phyloP scores from a whole-genome alignment of 2,113 vertebrate genomes.

The Hylia prasina region DNA sequence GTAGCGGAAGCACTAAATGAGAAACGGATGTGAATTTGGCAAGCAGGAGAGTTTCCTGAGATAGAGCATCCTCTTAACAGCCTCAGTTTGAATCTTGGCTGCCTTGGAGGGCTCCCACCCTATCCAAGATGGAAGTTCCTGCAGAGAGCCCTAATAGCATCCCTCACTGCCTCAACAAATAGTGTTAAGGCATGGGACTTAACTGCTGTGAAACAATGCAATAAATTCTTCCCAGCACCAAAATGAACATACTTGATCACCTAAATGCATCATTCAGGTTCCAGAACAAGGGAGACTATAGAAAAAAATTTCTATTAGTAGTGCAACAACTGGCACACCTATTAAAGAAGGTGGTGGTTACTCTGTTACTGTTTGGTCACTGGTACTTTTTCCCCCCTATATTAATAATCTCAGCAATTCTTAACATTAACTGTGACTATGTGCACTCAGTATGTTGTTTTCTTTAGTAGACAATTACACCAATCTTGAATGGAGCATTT shows the following conservation, averaged over 20 bases:
- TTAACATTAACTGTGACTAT: background rate
- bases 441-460: slow-evolving; percentile 2
- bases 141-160: background rate
- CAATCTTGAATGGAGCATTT: slow-evolving; percentile 34
- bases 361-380: background rate
- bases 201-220: background rate
- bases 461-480: slow-evolving; percentile 38
- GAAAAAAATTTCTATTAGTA: background rate
- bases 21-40: slow-evolving; percentile 25
- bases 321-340: background rate
- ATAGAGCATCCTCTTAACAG: background rate
- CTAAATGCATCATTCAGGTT: background rate
- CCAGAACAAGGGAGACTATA: background rate
- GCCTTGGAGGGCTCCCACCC: background rate
- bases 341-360: slow-evolving; percentile 7
- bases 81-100: background rate
- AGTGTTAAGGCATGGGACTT: background rate
- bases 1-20: background rate
- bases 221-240: background rate
- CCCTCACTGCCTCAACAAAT: background rate
- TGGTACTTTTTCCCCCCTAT: background rate
- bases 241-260: background rate
- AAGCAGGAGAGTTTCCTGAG: background rate
- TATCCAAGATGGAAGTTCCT: background rate
- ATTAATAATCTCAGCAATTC: slow-evolving; percentile 26